Evolutionary conservation across 1,140 invertebrate species (phyloP).

Genomic region (Chymomyza costata): DNA sequence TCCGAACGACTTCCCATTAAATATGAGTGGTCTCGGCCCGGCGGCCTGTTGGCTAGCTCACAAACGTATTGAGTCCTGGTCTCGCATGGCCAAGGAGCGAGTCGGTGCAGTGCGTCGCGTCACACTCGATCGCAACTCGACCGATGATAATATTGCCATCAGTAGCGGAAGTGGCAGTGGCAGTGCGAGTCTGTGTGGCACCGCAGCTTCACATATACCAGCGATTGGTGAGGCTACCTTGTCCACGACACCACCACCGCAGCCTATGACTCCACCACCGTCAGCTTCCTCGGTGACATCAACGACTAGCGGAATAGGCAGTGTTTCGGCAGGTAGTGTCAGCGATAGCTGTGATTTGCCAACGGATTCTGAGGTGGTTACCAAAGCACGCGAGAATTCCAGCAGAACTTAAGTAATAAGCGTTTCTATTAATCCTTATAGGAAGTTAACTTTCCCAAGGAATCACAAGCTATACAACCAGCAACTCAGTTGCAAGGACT

Average conservation of each 20-base stretch:
- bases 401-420: background rate
- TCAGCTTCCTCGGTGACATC: constrained; percentile 71
- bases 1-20: background rate
- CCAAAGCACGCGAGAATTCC: no score
- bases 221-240: constrained; percentile 24
- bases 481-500: constrained; percentile 45
- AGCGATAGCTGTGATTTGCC: constrained; percentile 73
- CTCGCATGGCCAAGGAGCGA: constrained; percentile 80
- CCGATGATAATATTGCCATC: constrained; percentile 61
- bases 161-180: constrained; percentile 33
- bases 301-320: constrained; percentile 72
- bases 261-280: constrained; percentile 68
- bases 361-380: constrained; percentile 70
- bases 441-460: constrained; percentile 82
- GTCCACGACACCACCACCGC: constrained; percentile 75
- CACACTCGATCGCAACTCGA: constrained; percentile 78
- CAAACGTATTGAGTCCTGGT: constrained; percentile 83
- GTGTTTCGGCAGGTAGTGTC: constrained; percentile 66
- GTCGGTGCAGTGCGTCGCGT: constrained; percentile 79
- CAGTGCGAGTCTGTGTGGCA: constrained; percentile 72
- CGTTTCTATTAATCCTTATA: constrained; percentile 39
- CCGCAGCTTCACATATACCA: constrained; percentile 4
- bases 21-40: constrained; percentile 81
- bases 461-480: constrained; percentile 80
- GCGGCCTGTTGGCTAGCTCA: constrained; percentile 83